These are phyloP conservation scores for Semnopithecus entellus DNA, from an alignment of 2,113 vertebrate species.

Conservation along the genomic window DNA sequence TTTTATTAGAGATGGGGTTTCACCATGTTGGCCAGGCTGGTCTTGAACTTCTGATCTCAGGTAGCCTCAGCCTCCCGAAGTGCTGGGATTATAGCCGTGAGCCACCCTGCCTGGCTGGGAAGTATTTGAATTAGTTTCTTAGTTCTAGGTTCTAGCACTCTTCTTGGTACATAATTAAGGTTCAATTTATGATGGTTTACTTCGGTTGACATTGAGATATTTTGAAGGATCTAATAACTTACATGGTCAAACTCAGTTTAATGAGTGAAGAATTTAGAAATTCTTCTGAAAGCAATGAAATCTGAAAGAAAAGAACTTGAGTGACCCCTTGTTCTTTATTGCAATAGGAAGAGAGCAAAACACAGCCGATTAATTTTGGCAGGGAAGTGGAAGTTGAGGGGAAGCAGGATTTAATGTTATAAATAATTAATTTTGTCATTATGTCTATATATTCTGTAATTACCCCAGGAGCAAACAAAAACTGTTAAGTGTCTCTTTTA, in stretches of 20 bases:
- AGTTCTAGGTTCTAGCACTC: background rate
- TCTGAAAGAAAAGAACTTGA: background rate
- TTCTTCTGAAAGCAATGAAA: background rate
- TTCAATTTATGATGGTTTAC: background rate
- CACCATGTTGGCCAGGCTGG: too few relatives aligned
- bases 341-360: background rate
- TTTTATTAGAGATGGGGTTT: too few relatives aligned
- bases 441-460: background rate
- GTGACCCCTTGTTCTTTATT: background rate
- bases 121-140: background rate
- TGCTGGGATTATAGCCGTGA: too few relatives aligned
- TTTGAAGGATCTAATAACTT: background rate
- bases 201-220: background rate
- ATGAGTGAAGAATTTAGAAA: background rate
- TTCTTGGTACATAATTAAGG: background rate
- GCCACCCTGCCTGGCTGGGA: too few relatives aligned
- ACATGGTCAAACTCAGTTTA: background rate
- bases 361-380: background rate
- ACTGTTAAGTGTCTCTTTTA: background rate
- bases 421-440: background rate
- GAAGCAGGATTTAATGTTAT: background rate
- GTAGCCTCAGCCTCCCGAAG: too few relatives aligned
- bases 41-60: too few relatives aligned
- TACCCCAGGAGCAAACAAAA: background rate
- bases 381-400: background rate